Base-by-base conservation (phyloP, 2,797 vertebrate species). In the Chloroceryle inda region DNA sequence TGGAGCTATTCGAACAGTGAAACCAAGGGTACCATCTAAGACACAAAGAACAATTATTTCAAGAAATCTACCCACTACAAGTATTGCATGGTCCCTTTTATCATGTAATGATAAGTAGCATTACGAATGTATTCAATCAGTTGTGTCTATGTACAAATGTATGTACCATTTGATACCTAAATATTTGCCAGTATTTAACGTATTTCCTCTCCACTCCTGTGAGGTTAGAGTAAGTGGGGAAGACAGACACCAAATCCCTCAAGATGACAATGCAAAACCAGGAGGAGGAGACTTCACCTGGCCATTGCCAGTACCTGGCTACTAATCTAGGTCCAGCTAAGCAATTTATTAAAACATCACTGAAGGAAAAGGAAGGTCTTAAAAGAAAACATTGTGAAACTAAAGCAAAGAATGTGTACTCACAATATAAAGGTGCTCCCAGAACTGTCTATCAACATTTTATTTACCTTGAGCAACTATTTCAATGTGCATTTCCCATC, bases 71-170 rank as follows among this genome's bases (percentile, higher is more conserved):
- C 14, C 5, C 27, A 31, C 23, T 87, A 52, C 40, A 63, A 55
- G 47, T 79, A 79, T 40, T 73, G 19, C 33, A 45, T 33, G 29
- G 44, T 42, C 21, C 37, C 23, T 67, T 91, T 73, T 58, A 69
- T 33, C 31, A 47, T 27, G 20, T 47, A 88, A 53, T 0, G 3
- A 23, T 35, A 66, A 83, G 44, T 38, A 76, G n/a, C 33, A 53
- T 72, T 20, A 93, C 50, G 69, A 93, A 86, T 84, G 37, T 31
- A 84, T 83, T 82, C 61, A 59, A 52, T 13, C 83, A 94, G 90
- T 40, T 88, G 67, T 73, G 52, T 72, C 52, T 56, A 80, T 67
- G 44, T 35, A 75, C 52, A 81, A 72, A 92, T 64, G 61, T 38
- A 82, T 93, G 38, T 2, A 4, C 44, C 47, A 69, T 72, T 89